These are phyloP conservation scores for Myiothlypis coronata DNA, from an alignment of 2,797 vertebrate genomes.

Conservation along the genomic window DNA sequence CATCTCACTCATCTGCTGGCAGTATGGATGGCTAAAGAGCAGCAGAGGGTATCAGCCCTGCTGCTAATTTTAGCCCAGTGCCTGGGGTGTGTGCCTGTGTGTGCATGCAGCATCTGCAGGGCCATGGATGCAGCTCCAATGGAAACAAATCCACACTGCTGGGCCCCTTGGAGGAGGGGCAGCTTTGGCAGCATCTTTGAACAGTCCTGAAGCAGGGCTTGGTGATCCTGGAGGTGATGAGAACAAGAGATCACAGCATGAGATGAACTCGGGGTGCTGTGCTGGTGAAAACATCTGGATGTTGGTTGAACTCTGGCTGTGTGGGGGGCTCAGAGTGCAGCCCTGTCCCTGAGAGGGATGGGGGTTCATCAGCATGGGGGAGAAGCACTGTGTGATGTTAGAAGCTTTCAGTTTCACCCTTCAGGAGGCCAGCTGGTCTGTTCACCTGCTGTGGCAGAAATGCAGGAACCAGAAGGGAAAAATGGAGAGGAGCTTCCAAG, in stretches of 20 bases:
- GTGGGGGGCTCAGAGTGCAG: not conserved
- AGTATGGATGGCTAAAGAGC: not conserved
- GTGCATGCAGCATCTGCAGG: not conserved
- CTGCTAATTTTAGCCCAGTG: slow-evolving; percentile 38
- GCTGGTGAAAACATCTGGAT: not conserved
- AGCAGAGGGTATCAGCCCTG: not conserved
- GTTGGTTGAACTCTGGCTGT: not conserved
- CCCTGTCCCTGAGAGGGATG: not conserved
- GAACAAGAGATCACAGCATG: not conserved
- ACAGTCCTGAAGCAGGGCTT: fast-evolving
- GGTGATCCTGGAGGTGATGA: not conserved
- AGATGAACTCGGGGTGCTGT: fast-evolving
- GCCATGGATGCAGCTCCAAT: not conserved
- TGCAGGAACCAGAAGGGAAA: not conserved
- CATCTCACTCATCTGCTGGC: not conserved
- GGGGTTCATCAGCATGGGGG: too few relatives aligned
- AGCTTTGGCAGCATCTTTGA: not conserved
- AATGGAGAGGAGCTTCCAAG: not conserved
- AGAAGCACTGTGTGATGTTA: not conserved
- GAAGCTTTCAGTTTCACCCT: not conserved
- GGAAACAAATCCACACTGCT: not conserved
- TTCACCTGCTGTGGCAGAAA: not conserved
- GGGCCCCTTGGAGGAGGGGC: not conserved
- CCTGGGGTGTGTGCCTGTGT: not conserved
- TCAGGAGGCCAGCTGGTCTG: not conserved